phyloP scores from a whole-genome alignment of 1,140 invertebrate genomes.

The Venustaconcha ellipsiformis region DNA sequence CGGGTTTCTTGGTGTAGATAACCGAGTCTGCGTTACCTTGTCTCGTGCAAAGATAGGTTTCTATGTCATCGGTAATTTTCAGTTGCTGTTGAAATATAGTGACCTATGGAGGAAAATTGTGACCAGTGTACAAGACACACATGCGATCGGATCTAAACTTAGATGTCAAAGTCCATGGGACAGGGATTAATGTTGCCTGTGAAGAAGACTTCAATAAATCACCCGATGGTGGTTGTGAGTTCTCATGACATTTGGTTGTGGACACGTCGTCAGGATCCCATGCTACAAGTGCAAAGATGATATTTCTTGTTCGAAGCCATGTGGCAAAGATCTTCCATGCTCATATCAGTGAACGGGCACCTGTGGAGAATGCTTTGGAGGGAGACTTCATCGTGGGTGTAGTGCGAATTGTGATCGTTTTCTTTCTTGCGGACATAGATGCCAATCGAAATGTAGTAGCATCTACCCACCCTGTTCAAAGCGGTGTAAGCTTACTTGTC shows the following conservation, averaged over 20 bases:
- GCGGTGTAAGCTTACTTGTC: conserved; percentile 73
- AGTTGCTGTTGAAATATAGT: conserved; percentile 69
- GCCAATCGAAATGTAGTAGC: conserved; percentile 29
- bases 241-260: conserved; percentile 49
- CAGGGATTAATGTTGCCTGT: conserved; percentile 26
- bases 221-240: conserved; percentile 64
- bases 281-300: conserved; percentile 36
- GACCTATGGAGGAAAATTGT: conserved; percentile 68
- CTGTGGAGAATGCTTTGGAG: conserved; percentile 71
- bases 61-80: conserved; percentile 79
- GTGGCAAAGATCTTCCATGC: conserved; percentile 7
- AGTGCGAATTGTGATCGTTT: conserved; percentile 41
- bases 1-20: conserved; percentile 82
- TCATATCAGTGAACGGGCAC: conserved; percentile 25
- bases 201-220: conserved; percentile 57
- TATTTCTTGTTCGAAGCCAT: conserved; percentile 8
- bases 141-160: conserved; percentile 42
- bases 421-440: conserved; percentile 60
- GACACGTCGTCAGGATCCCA: conserved; percentile 42
- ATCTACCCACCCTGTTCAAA: conserved; percentile 74
- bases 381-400: conserved; percentile 73
- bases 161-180: conserved; percentile 68
- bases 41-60: conserved; percentile 83
- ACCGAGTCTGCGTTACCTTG: conserved; percentile 86
- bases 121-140: conserved; percentile 24